phyloP scores from a whole-genome alignment of 2,888 invertebrate species.

The Lasioglossum malachurum region DNA sequence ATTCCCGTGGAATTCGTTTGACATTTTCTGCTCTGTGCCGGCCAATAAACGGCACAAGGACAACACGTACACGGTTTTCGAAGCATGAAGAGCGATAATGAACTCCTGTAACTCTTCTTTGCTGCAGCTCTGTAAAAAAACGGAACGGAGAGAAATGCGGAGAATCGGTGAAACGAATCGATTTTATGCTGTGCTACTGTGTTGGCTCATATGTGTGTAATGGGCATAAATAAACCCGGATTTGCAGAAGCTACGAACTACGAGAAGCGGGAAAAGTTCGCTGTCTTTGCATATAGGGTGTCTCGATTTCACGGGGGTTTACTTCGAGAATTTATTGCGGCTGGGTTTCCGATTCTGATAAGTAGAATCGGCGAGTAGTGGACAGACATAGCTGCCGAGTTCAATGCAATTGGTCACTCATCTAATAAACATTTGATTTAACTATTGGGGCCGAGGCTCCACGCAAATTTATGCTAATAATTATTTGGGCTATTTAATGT shows the following conservation, averaged over 20 bases:
- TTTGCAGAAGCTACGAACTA: constrained; percentile 18
- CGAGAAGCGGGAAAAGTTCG: neutral
- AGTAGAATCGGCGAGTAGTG: neutral
- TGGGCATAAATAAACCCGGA: constrained; percentile 24
- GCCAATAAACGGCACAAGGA: too few relatives aligned
- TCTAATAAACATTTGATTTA: neutral
- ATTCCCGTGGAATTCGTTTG: neutral
- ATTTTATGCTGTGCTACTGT: neutral
- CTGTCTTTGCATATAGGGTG: neutral
- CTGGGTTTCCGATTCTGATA: neutral
- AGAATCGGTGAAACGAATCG: constrained; percentile 23
- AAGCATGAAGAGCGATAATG: neutral
- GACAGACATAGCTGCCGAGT: neutral
- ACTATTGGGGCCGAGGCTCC: neutral
- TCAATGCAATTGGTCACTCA: neutral
- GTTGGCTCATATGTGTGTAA: constrained; percentile 5
- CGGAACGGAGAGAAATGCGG: neutral
- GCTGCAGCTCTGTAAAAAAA: constrained; percentile 12
- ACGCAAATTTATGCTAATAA: neutral
- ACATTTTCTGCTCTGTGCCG: neutral
- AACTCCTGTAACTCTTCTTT: neutral
- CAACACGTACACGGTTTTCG: neutral
- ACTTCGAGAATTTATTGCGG: neutral
- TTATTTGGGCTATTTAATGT: neutral
- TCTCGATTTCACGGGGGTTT: neutral